Evolutionary conservation across 1,140 invertebrate genomes (phyloP).

Genomic region (Drosophila paulistorum): DNA sequence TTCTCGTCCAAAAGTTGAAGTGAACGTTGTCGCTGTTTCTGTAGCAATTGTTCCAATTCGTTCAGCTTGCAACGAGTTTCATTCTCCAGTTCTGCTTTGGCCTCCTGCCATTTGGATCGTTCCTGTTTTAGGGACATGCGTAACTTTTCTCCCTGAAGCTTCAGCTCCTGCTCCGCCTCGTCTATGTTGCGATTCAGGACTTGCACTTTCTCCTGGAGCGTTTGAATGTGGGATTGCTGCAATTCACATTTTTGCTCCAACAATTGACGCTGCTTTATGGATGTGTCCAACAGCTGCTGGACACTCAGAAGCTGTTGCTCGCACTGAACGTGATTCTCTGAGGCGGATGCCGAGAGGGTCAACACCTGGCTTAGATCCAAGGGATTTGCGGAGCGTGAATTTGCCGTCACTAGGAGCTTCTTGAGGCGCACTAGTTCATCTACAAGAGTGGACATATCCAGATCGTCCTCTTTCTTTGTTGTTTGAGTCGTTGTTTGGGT

Average conservation of each 20-base stretch:
- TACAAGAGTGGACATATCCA: conserved; percentile 75
- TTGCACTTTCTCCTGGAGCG: conserved; percentile 87
- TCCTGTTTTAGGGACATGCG: conserved; percentile 84
- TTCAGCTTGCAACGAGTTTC: conserved; percentile 85
- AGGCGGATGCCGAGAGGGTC: conserved; percentile 53
- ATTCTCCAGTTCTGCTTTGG: conserved; percentile 84
- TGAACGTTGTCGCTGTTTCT: conserved; percentile 91
- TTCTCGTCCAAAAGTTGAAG: conserved; percentile 90
- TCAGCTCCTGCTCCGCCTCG: conserved; percentile 85
- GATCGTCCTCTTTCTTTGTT: conserved; percentile 43
- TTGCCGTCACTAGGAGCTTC: conserved; percentile 84
- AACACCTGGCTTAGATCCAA: conserved; percentile 84
- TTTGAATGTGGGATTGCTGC: conserved; percentile 85
- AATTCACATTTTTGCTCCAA: conserved; percentile 67
- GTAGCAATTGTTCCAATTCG: conserved; percentile 89
- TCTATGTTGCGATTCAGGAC: conserved; percentile 86
- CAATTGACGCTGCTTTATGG: conserved; percentile 45
- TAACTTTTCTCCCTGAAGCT: conserved; percentile 84
- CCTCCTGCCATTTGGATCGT: conserved; percentile 85
- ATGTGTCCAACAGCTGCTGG: conserved; percentile 82
- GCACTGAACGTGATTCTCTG: conserved; percentile 72
- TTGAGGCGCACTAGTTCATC: conserved; percentile 85
- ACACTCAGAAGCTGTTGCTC: conserved; percentile 84
- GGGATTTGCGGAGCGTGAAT: conserved; percentile 84
- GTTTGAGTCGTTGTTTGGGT: conserved; percentile 8